These are phyloP conservation scores for Camponotus fellah DNA, from an alignment of 2,888 invertebrate genomes.

Conservation along the genomic window DNA sequence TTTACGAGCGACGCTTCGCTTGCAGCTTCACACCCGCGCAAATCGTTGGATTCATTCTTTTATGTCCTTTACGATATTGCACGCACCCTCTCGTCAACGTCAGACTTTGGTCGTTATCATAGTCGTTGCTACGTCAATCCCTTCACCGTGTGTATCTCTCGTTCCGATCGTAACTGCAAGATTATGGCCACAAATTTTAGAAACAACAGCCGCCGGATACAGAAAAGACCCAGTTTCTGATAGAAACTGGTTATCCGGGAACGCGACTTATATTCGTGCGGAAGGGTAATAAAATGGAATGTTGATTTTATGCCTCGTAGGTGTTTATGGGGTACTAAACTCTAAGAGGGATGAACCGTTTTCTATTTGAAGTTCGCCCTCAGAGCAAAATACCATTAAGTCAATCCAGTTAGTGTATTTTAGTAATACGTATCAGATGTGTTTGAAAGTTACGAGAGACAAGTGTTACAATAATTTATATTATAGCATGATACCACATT, in stretches of 20 bases:
- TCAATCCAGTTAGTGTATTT: conserved; percentile 7
- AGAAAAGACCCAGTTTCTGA: conserved; percentile 15
- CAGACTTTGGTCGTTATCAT: conserved; percentile 13
- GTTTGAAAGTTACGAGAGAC: neutral
- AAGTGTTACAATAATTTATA: neutral
- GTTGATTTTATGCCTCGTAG: conserved; percentile 19
- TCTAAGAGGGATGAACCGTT: neutral
- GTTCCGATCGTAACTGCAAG: conserved; percentile 43
- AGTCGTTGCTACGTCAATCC: conserved; percentile 11
- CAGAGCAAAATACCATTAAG: neutral
- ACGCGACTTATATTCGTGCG: neutral
- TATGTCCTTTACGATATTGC: conserved; percentile 37
- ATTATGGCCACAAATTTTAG: conserved; percentile 34
- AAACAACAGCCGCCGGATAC: conserved; percentile 24
- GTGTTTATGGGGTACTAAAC: conserved; percentile 11
- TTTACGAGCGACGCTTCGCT: conserved; percentile 45
- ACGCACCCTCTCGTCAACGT: conserved; percentile 2
- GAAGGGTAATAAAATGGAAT: conserved; percentile 5
- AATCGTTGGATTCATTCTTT: conserved; percentile 28
- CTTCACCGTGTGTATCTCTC: conserved; percentile 10
- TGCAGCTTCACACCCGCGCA: conserved; percentile 13
- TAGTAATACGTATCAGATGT: neutral
- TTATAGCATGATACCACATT: no score
- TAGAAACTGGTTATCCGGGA: conserved; percentile 15
- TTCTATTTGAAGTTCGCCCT: neutral